These are phyloP conservation scores for Spea bombifrons DNA, from an alignment of 2,113 vertebrate genomes.

Conservation along the genomic window DNA sequence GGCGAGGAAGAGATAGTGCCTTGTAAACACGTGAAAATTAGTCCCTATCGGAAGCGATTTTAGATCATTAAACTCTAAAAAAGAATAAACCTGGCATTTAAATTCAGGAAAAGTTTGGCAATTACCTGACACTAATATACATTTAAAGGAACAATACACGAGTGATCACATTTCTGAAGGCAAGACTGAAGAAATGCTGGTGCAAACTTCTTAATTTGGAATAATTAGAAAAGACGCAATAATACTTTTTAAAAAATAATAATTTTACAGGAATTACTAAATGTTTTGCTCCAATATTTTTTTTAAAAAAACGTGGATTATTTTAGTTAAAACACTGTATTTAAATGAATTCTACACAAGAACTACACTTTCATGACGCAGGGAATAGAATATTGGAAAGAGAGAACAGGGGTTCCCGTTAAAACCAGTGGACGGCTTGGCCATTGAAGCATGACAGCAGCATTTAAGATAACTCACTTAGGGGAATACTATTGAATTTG, in stretches of 20 bases:
- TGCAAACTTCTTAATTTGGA: too few species aligned
- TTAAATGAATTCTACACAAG: too few species aligned
- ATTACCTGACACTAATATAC: not conserved
- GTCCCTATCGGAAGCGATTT: not conserved
- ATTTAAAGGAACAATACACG: not conserved
- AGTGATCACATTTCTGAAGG: not conserved
- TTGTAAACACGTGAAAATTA: not conserved
- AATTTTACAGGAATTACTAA: too few species aligned
- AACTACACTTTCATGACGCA: not conserved
- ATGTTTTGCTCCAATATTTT: too few species aligned
- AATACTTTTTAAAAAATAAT: too few species aligned
- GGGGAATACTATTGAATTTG: slow-evolving; percentile 21
- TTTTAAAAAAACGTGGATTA: too few species aligned
- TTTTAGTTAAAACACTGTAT: too few species aligned
- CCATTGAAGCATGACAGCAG: slow-evolving; percentile 29
- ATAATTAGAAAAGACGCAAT: too few species aligned
- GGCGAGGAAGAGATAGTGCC: not conserved
- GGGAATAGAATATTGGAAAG: not conserved
- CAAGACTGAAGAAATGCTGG: too few species aligned
- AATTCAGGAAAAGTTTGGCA: not conserved
- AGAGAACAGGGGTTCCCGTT: not conserved
- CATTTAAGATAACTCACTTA: slow-evolving; percentile 15
- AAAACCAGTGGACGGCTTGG: slow-evolving; percentile 6
- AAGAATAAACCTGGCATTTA: not conserved
- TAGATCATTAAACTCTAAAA: not conserved